Conservation (phyloP, 1,140 invertebrate genomes). For the Macrostomum lignano region DNA sequence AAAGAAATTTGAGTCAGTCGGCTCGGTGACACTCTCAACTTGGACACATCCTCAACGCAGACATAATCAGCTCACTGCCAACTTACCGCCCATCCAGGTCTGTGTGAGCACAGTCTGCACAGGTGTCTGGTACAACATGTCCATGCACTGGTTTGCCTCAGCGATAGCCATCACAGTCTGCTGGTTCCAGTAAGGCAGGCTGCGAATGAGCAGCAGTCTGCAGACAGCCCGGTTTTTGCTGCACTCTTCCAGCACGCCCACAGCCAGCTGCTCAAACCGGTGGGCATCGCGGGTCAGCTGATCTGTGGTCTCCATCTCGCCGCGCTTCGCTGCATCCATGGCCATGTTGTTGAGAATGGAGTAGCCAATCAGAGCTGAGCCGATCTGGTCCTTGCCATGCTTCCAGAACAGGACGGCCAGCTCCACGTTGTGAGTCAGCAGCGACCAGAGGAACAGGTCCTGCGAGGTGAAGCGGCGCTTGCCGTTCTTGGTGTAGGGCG, state of each 20-base stretch:
- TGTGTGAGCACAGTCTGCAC: background rate
- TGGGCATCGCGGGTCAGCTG: too few species aligned
- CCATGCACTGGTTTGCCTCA: background rate
- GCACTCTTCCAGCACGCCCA: background rate
- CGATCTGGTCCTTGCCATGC: conserved; percentile 1
- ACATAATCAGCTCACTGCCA: too few species aligned
- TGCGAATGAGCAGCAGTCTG: background rate
- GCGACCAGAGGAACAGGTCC: conserved; percentile 27
- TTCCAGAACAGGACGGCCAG: conserved; percentile 14
- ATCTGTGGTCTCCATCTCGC: background rate
- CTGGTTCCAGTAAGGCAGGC: background rate
- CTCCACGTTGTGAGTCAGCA: conserved; percentile 20
- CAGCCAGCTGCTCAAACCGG: too few species aligned
- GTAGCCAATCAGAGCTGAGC: background rate
- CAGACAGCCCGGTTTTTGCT: background rate
- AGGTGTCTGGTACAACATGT: background rate
- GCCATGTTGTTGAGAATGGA: background rate
- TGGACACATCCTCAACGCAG: too few species aligned
- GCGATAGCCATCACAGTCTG: background rate
- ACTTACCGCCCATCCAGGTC: background rate
- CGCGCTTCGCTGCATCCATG: background rate
- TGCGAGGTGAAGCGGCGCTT: conserved; percentile 7
- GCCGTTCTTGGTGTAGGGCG: too few species aligned
- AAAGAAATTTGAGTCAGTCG: too few species aligned
- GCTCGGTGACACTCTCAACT: too few species aligned